Conservation (phyloP, 1,140 invertebrate genomes). For the Hypsibius dujardini region DNA sequence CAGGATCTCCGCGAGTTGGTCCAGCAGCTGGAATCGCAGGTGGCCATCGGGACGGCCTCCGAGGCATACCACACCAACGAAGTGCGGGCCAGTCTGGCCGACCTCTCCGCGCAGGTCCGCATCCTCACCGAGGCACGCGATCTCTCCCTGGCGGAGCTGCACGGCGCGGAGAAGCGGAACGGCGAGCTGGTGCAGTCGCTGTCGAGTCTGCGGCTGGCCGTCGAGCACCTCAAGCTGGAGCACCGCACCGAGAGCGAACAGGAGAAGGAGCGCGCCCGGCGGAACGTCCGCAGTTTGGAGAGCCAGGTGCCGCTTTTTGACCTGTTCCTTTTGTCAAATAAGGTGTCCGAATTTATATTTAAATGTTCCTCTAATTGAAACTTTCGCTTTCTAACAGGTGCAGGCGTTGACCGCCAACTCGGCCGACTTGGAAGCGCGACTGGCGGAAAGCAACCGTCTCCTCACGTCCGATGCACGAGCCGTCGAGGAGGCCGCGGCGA, state of each 20-base stretch:
- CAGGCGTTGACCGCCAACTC: neutral
- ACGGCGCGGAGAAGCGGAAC: neutral
- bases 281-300: neutral
- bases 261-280: neutral
- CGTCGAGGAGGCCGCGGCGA: neutral
- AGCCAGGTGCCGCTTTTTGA: neutral
- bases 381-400: neutral
- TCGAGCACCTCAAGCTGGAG: neutral
- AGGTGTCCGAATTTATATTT: neutral
- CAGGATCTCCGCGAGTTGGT: neutral
- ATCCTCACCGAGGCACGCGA: neutral
- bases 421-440: neutral
- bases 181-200: neutral
- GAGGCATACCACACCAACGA: neutral
- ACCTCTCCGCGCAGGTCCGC: neutral
- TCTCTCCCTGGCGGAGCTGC: neutral
- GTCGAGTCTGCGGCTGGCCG: neutral
- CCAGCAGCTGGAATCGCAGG: neutral
- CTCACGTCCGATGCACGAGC: neutral
- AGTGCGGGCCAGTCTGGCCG: neutral
- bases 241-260: neutral
- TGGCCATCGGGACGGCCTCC: neutral
- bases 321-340: neutral
- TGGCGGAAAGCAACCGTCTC: neutral
- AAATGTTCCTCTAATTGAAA: neutral